These are phyloP conservation scores for Gerris buenoi DNA, from an alignment of 1,140 invertebrate genomes.

Conservation along the genomic window DNA sequence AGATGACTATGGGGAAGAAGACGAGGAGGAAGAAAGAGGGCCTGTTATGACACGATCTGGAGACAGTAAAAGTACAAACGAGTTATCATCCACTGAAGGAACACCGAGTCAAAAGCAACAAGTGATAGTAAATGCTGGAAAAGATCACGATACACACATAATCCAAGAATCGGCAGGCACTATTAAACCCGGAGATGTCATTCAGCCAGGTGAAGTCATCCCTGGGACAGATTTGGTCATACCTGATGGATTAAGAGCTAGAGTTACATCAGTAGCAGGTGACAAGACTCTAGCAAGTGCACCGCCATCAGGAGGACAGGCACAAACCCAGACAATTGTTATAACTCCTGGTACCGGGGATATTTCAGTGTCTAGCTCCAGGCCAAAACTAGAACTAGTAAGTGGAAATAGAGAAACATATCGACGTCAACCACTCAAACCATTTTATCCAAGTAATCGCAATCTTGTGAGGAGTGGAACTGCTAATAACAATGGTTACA, in stretches of 20 bases:
- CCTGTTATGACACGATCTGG: conserved; percentile 8
- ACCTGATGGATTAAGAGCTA: conserved; percentile 47
- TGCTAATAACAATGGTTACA: conserved; percentile 19
- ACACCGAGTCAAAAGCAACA: conserved; percentile 25
- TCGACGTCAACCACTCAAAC: background rate
- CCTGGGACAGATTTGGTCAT: conserved; percentile 44
- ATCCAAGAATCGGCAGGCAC: conserved; percentile 25
- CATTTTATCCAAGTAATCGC: background rate
- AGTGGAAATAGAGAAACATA: conserved; percentile 4
- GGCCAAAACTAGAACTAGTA: conserved; percentile 8
- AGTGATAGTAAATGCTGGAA: conserved; percentile 20
- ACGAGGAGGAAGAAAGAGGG: conserved; percentile 36
- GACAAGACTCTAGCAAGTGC: conserved; percentile 39
- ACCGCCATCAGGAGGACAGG: conserved; percentile 35
- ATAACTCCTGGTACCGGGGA: conserved; percentile 38
- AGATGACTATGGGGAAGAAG: conserved; percentile 35
- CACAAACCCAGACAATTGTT: conserved; percentile 46
- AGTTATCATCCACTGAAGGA: conserved; percentile 5
- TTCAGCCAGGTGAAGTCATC: conserved; percentile 43
- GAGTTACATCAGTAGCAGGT: conserved; percentile 42
- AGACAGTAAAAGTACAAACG: background rate
- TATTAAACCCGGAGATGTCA: conserved; percentile 32
- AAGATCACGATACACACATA: conserved; percentile 28
- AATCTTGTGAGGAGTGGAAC: background rate
- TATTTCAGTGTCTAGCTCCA: conserved; percentile 26